phyloP scores from a whole-genome alignment of 1,140 invertebrate genomes.

The Drosophila sucinea region DNA sequence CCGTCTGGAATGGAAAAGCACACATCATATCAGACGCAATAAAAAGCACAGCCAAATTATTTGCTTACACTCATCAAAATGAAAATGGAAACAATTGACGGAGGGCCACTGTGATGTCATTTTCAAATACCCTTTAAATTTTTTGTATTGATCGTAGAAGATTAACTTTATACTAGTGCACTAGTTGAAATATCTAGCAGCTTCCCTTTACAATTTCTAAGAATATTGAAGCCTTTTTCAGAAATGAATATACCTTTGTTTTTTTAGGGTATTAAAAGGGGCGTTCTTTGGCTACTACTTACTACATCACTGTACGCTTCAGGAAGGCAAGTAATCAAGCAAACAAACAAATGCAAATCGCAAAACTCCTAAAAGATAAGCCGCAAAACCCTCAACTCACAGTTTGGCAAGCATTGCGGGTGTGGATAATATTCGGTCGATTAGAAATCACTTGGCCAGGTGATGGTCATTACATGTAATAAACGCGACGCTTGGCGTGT shows the following conservation, averaged over 20 bases:
- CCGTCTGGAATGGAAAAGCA: not conserved
- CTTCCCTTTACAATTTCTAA: no score
- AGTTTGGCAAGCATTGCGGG: slow-evolving; percentile 3
- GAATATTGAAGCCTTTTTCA: no score
- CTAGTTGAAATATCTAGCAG: no score
- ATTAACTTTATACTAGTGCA: no score
- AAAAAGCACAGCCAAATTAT: not conserved
- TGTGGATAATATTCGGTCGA: not conserved
- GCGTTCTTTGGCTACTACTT: not conserved
- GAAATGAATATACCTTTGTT: not conserved
- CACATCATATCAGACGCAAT: slow-evolving; percentile 1
- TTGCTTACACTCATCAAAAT: slow-evolving; percentile 12
- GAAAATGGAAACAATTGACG: not conserved
- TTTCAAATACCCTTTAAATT: not conserved
- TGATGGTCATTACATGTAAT: slow-evolving; percentile 3
- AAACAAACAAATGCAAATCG: not conserved
- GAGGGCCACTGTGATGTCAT: not conserved
- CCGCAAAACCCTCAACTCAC: not conserved
- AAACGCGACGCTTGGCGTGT: slow-evolving; percentile 30
- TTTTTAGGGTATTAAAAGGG: not conserved
- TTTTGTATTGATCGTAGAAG: no score
- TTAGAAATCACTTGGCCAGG: slow-evolving; percentile 15
- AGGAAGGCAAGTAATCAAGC: not conserved
- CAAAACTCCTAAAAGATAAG: no score
- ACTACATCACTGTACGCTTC: not conserved